Percentiles rank a stretch among this genome's conserved stretches.
phyloP scores from a whole-genome alignment of 2,888 invertebrate species.

The Serrognathus titanus region DNA sequence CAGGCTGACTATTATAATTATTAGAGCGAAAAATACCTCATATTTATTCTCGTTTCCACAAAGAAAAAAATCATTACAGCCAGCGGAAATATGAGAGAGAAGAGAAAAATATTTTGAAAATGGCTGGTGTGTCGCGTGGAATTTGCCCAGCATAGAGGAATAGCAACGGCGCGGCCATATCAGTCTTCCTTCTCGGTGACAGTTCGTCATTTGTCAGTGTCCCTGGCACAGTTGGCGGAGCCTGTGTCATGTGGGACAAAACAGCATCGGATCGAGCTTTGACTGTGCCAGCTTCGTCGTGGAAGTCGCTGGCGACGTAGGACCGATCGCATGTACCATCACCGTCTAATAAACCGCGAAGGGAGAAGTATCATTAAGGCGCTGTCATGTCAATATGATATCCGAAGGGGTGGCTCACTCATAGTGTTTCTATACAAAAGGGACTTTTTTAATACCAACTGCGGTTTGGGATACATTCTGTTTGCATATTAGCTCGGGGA shows the following conservation, averaged over 20 bases:
- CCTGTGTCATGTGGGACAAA: conserved; percentile 52
- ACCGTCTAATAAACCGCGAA: conserved; percentile 43
- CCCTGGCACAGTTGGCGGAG: conserved; percentile 51
- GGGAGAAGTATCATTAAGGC: conserved; percentile 51
- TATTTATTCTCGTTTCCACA: conserved; percentile 45
- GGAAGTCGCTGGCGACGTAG: conserved; percentile 10
- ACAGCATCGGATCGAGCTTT: conserved; percentile 46
- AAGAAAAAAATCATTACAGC: conserved; percentile 32
- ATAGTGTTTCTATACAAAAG: conserved; percentile 46
- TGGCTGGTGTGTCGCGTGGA: conserved; percentile 45
- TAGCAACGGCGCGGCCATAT: conserved; percentile 50
- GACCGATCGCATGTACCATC: conserved; percentile 26
- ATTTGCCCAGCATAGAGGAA: conserved; percentile 46
- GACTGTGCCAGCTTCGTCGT: conserved; percentile 36
- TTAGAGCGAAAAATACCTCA: conserved; percentile 43
- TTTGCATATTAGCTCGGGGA: conserved; percentile 47
- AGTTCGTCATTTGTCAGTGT: conserved; percentile 55
- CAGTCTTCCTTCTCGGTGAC: conserved; percentile 55
- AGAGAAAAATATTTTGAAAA: conserved; percentile 38
- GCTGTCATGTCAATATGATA: conserved; percentile 53
- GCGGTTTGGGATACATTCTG: conserved; percentile 46
- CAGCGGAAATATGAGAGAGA: conserved; percentile 39
- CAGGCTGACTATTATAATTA: conserved; percentile 45
- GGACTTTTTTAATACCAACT: conserved; percentile 38
- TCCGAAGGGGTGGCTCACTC: conserved; percentile 47